Conservation (phyloP, 2,113 vertebrate species). For the Phrynocephalus versicolor region DNA sequence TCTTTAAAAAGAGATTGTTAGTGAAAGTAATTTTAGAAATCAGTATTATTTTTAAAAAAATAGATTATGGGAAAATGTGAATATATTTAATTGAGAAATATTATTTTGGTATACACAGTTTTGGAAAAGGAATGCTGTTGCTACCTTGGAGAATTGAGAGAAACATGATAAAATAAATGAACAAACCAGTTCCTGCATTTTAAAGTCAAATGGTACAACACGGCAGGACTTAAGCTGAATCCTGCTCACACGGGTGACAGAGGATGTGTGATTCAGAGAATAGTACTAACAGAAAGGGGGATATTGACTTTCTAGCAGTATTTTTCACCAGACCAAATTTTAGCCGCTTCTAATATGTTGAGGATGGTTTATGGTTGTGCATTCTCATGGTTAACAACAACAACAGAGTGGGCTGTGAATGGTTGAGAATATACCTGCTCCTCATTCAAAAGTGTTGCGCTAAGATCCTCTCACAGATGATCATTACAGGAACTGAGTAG, state of each 20-base stretch:
- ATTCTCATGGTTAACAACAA: neutral
- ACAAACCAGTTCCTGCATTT: constrained; percentile 16
- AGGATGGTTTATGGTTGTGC: neutral
- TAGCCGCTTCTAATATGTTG: neutral
- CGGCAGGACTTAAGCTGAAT: neutral
- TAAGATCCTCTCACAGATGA: neutral
- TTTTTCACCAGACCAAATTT: neutral
- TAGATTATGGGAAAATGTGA: neutral
- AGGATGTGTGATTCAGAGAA: neutral
- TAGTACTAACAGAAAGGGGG: neutral
- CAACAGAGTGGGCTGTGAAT: neutral
- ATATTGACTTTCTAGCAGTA: neutral
- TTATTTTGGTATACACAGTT: neutral
- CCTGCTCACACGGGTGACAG: neutral
- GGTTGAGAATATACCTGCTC: neutral
- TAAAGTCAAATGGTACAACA: neutral
- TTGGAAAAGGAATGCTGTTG: neutral
- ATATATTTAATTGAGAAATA: neutral
- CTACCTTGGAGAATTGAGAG: neutral
- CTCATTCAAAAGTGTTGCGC: neutral
- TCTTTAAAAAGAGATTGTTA: neutral
- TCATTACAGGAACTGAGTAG: neutral
- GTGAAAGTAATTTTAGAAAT: neutral
- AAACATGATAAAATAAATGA: constrained; percentile 30
- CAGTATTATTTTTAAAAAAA: neutral